Base-by-base conservation (phyloP, 2,888 invertebrate species). In the Sphinx pinastri region DNA sequence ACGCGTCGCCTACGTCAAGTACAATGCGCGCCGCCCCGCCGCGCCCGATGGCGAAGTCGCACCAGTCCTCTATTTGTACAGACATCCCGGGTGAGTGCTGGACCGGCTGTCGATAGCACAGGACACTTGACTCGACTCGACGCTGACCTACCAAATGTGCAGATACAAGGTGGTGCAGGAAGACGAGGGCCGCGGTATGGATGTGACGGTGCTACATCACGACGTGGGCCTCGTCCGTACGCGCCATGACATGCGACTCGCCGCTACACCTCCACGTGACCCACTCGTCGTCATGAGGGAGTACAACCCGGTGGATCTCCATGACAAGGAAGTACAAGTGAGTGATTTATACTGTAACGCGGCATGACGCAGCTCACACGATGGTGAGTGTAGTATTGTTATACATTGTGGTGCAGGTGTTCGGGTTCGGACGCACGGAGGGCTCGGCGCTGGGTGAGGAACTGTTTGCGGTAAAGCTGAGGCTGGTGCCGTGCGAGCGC, bases 161-260 rank as follows among this genome's bases (percentile, higher is more conserved):
- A 91, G 91, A 60, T 92, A 83, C 80, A 71, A 75, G 68, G 92
- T 90, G 73, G 74, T 80, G 74, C 82, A 87, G 71, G 76, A 83
- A 76, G 88, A 89, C 78, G 81, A 82, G 70, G 89, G 89, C 13
- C 81, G 77, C 69, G 91, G 89, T 25, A 2, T 75, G 74, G 92
- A 93, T 81, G 91, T 93, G 78, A 84, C 87, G 70, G 63, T 79
- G 76, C 87, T 93, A 77, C 88, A 88, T 75, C 87, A 92, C 83
- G 93, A 93, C 84, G 84, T 93, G 76, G 92, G 92, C 5, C 84
- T 93, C 77, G 85, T 91, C 78, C 86, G 88, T 71, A 87, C 90
- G 74, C 84, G 85, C 67, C 69, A 69, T 49, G 79, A 75, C 72
- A 89, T 91, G 86, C 16, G 0, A 52, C 82, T 89, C 16, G 68